Percentiles rank a stretch among this genome's conserved stretches.
phyloP scores from a whole-genome alignment of 2,888 invertebrate species.

The Acanthosoma haemorrhoidale region DNA sequence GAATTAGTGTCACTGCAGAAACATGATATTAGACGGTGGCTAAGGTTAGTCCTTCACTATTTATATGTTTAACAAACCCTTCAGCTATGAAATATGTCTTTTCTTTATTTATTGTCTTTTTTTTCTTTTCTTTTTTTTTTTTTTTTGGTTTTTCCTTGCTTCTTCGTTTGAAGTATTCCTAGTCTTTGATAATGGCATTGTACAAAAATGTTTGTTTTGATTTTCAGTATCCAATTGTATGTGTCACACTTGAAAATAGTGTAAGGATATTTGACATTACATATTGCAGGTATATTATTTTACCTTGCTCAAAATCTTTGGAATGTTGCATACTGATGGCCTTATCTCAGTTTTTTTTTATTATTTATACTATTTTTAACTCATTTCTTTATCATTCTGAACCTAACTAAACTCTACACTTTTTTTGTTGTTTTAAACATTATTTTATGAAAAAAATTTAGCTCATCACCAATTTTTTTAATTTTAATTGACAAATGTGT shows the following conservation, averaged over 20 bases:
- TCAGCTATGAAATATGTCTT: not conserved
- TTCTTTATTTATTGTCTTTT: not conserved
- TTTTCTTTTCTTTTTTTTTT: not conserved
- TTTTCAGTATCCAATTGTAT: conserved; percentile 22
- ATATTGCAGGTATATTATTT: conserved; percentile 20
- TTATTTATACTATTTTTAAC: too few relatives aligned
- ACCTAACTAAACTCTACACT: conserved; percentile 3
- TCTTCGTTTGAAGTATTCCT: not conserved
- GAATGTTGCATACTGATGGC: conserved; percentile 23
- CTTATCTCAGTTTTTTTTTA: conserved; percentile 1
- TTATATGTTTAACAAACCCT: not conserved
- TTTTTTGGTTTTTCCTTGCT: not conserved
- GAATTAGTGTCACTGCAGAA: not conserved
- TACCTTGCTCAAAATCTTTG: not conserved
- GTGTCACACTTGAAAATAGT: conserved; percentile 22
- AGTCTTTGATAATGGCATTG: not conserved
- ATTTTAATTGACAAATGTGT: not conserved
- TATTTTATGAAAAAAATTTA: not conserved
- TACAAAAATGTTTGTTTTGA: conserved; percentile 19
- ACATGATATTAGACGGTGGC: conserved; percentile 21
- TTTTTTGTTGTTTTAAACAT: not conserved
- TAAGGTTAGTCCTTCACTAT: not conserved
- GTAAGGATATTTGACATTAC: conserved; percentile 19
- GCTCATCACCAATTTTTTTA: not conserved
- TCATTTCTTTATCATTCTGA: not conserved